A percentile compares a stretch with the other conserved stretches of the same genome.
Evolutionary conservation across 1,140 invertebrate genomes (phyloP).

Genomic region (Pseudobourletiella spinata): DNA sequence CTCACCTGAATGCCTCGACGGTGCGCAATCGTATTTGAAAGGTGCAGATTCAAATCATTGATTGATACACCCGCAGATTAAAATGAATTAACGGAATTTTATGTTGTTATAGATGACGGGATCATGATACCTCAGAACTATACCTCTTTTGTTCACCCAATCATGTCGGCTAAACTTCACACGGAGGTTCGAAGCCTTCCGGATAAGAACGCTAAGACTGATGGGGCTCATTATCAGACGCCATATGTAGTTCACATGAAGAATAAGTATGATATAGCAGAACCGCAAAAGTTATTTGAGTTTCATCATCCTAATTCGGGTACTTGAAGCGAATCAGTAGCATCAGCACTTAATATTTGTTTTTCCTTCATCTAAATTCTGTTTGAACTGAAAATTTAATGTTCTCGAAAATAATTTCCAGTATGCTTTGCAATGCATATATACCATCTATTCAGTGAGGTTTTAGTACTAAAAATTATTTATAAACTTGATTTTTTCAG

Average conservation of each 20-base stretch:
- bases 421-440: no score
- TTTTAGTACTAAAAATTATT: no score
- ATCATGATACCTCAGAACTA: slow-evolving; percentile 87
- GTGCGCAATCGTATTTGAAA: slow-evolving; percentile 79
- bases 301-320: slow-evolving; percentile 78
- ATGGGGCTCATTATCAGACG: slow-evolving; percentile 60
- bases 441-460: no score
- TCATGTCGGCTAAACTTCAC: slow-evolving; percentile 68
- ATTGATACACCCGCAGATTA: slow-evolving; percentile 13
- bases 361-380: slow-evolving; percentile 12
- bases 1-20: slow-evolving; percentile 96
- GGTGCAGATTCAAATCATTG: slow-evolving; percentile 41
- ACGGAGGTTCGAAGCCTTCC: slow-evolving; percentile 55
- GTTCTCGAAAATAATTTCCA: no score
- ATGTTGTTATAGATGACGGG: slow-evolving; percentile 56
- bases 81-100: not conserved
- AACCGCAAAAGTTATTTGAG: slow-evolving; percentile 69
- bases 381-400: no score
- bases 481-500: slow-evolving; percentile 15
- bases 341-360: no score
- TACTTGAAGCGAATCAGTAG: no score
- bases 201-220: slow-evolving; percentile 51
- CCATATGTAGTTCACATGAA: slow-evolving; percentile 88
- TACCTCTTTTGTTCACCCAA: slow-evolving; percentile 79
- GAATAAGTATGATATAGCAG: slow-evolving; percentile 75